Percentiles rank a stretch among this genome's conserved stretches.
Evolutionary conservation across 2,888 invertebrate species (phyloP).

Genomic region (Myathropa florea): DNA sequence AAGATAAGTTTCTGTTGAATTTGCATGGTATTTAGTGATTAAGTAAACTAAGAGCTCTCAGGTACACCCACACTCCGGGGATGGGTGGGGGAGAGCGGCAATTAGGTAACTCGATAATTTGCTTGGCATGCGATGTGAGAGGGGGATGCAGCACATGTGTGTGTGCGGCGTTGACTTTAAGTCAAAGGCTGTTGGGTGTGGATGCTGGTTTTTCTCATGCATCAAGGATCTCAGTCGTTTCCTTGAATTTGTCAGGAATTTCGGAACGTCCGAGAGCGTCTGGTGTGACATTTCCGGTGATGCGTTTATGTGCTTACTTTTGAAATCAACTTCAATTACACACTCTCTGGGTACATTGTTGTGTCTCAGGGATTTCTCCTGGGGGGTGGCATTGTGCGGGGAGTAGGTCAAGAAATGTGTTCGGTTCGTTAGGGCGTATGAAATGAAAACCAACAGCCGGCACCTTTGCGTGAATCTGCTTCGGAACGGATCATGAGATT

Average conservation of each 20-base stretch:
- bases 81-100: not conserved
- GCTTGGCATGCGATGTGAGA: not conserved
- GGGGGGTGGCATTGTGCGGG: not conserved
- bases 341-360: not conserved
- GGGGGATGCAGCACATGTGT: not conserved
- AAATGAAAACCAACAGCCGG: not conserved
- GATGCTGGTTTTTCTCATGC: not conserved
- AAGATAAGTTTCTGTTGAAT: conserved; percentile 29
- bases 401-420: not conserved
- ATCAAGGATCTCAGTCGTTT: not conserved
- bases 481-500: not conserved
- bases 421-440: not conserved
- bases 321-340: not conserved
- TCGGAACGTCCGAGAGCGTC: not conserved
- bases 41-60: conserved; percentile 38
- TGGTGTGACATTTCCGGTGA: not conserved
- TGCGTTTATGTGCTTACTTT: not conserved
- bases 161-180: not conserved
- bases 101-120: not conserved
- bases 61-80: conserved; percentile 1
- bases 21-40: conserved; percentile 32
- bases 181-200: not conserved
- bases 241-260: not conserved
- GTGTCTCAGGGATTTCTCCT: not conserved
- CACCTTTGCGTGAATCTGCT: not conserved